A percentile compares a stretch with the other conserved stretches of the same genome.
phyloP scores from a whole-genome alignment of 1,140 invertebrate genomes.

The Drosophila pseudoobscura region DNA sequence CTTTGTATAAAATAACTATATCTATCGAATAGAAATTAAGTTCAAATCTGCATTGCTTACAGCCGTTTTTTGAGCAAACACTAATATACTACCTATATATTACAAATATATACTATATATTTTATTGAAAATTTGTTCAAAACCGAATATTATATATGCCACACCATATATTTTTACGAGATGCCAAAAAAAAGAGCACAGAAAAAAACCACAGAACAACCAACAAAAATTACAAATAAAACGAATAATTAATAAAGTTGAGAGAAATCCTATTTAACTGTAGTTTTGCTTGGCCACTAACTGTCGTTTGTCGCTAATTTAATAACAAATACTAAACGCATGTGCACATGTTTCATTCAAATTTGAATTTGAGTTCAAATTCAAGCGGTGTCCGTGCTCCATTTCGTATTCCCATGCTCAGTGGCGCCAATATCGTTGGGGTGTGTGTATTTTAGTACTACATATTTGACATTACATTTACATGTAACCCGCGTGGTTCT shows the following conservation, averaged over 20 bases:
- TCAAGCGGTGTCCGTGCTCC: too few relatives aligned
- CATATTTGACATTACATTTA: too few relatives aligned
- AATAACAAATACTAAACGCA: slow-evolving; percentile 7
- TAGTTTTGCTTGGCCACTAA: slow-evolving; percentile 62
- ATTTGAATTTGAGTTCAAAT: too few relatives aligned
- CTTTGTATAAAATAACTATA: slow-evolving; percentile 56
- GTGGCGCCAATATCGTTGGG: too few relatives aligned
- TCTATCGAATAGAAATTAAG: slow-evolving; percentile 47
- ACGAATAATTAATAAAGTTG: slow-evolving; percentile 69
- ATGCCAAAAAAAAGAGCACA: slow-evolving; percentile 26
- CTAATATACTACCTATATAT: slow-evolving; percentile 23
- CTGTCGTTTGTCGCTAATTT: slow-evolving; percentile 46
- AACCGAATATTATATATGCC: slow-evolving; percentile 42
- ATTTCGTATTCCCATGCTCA: too few relatives aligned
- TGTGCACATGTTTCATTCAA: too few relatives aligned
- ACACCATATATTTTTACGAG: slow-evolving; percentile 71
- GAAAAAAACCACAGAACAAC: slow-evolving; percentile 14
- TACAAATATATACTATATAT: slow-evolving; percentile 38
- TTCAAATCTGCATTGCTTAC: slow-evolving; percentile 67
- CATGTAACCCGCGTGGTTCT: too few relatives aligned
- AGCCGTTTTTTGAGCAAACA: slow-evolving; percentile 41
- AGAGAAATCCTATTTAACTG: slow-evolving; percentile 55
- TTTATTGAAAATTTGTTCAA: slow-evolving; percentile 63
- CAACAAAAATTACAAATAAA: slow-evolving; percentile 38
- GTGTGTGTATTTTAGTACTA: too few relatives aligned